A percentile compares a stretch with the other conserved stretches of the same genome.
These are phyloP conservation scores for Tricholaema leucomelas DNA, from an alignment of 2,113 vertebrate species.

Conservation along the genomic window DNA sequence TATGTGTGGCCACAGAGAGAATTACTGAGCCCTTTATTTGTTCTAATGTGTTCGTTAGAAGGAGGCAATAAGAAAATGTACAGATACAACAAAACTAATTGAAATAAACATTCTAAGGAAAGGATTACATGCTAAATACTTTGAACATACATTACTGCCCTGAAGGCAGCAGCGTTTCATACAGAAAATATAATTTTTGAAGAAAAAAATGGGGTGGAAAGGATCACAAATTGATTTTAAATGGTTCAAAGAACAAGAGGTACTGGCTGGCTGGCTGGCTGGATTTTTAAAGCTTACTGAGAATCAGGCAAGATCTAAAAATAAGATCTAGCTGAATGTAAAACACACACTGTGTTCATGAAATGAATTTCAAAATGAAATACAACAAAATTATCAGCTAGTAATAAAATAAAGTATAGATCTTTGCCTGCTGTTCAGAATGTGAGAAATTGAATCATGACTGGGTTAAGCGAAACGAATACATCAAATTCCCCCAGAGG, in stretches of 20 bases:
- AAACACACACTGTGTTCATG: constrained; percentile 52
- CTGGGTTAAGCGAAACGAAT: constrained; percentile 56
- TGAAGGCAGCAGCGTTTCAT: constrained; percentile 43
- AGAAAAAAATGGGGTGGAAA: background rate
- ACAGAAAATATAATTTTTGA: constrained; percentile 20
- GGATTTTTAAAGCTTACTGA: background rate
- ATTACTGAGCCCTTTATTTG: background rate
- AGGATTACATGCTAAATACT: background rate
- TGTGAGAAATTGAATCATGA: constrained; percentile 67
- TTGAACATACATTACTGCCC: constrained; percentile 7
- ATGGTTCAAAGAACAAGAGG: constrained; percentile 35
- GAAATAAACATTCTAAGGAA: background rate
- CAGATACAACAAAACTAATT: background rate
- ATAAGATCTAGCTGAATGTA: constrained; percentile 16
- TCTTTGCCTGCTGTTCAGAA: constrained; percentile 55
- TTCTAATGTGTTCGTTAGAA: background rate
- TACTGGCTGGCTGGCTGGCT: background rate
- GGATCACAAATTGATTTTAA: constrained; percentile 31
- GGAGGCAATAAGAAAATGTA: constrained; percentile 3
- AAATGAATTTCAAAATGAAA: constrained; percentile 64
- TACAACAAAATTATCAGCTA: constrained; percentile 71
- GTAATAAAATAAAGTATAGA: constrained; percentile 72
- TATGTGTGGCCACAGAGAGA: background rate
- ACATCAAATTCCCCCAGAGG: constrained; percentile 20
- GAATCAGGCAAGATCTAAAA: constrained; percentile 49